These are phyloP conservation scores for Sphyrna mokarran DNA, from an alignment of 2,113 vertebrate genomes.

Conservation along the genomic window DNA sequence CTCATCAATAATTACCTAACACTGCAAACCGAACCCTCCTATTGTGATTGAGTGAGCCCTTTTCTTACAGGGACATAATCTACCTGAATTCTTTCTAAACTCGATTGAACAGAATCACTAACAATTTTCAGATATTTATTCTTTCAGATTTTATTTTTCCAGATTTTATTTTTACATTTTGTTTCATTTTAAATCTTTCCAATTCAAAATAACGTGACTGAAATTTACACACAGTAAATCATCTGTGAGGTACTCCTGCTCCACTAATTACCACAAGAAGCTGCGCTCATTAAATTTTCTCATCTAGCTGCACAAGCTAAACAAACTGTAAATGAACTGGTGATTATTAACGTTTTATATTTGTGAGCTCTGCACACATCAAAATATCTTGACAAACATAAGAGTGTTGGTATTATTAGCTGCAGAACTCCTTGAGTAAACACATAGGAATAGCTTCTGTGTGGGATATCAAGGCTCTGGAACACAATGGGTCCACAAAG, in stretches of 20 bases:
- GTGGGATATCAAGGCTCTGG: conserved; percentile 56
- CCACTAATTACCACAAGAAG: conserved; percentile 85
- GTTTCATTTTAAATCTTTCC: conserved; percentile 16
- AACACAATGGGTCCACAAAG: conserved; percentile 44
- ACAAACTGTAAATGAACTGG: conserved; percentile 86
- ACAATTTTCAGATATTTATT: neutral
- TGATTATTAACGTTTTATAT: conserved; percentile 81
- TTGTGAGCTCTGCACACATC: conserved; percentile 65
- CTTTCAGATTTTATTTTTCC: neutral
- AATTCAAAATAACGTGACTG: conserved; percentile 31
- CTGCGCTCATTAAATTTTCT: conserved; percentile 91
- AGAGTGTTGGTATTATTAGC: conserved; percentile 70
- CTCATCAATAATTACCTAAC: neutral
- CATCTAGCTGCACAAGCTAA: conserved; percentile 83
- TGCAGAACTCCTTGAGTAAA: conserved; percentile 68
- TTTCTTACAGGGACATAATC: neutral
- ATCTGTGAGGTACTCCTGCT: conserved; percentile 77
- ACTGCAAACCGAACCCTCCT: neutral
- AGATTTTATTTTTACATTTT: conserved; percentile 9
- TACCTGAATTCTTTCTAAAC: neutral
- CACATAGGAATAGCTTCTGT: conserved; percentile 71
- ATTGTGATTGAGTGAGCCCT: neutral
- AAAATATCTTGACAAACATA: conserved; percentile 78
- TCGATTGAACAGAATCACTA: neutral
- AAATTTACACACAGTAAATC: conserved; percentile 76